These are phyloP conservation scores for Lagodon rhomboides DNA, from an alignment of 2,797 vertebrate genomes.

Conservation along the genomic window DNA sequence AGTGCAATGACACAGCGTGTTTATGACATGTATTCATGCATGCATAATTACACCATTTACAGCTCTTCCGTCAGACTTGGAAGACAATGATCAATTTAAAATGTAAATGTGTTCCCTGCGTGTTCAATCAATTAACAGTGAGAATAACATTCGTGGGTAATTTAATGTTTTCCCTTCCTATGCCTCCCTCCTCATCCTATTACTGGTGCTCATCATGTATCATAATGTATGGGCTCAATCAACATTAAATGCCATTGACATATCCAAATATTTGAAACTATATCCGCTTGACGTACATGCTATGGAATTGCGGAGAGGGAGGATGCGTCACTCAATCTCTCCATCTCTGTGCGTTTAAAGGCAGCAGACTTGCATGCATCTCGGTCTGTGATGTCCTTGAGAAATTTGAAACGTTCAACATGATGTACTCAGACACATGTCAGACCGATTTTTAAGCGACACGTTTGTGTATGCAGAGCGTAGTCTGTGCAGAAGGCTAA, in stretches of 20 bases:
- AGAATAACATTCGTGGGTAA: constrained; percentile 60
- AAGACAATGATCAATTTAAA: constrained; percentile 77
- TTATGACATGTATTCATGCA: constrained; percentile 62
- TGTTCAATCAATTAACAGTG: constrained; percentile 69
- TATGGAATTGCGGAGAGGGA: not conserved
- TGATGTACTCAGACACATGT: constrained; percentile 53
- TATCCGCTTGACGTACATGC: not conserved
- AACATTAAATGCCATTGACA: constrained; percentile 38
- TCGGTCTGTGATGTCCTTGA: constrained; percentile 23
- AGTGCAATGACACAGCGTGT: constrained; percentile 40
- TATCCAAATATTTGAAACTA: constrained; percentile 2
- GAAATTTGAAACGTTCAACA: constrained; percentile 37
- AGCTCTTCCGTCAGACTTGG: constrained; percentile 64
- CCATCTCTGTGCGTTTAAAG: constrained; percentile 25
- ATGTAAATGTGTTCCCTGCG: constrained; percentile 68
- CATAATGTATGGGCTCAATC: constrained; percentile 31
- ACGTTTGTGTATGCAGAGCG: constrained; percentile 16
- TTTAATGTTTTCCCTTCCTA: constrained; percentile 46
- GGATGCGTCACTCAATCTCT: constrained; percentile 12
- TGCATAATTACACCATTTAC: constrained; percentile 71
- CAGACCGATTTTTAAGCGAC: constrained; percentile 46
- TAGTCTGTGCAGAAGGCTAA: constrained; percentile 19
- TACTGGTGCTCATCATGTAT: constrained; percentile 38
- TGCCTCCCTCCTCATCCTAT: constrained; percentile 34
- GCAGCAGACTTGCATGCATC: constrained; percentile 7